Conservation (phyloP, 37 sponge, comb jelly and placozoan genomes). For the Tethya wilhelma region DNA sequence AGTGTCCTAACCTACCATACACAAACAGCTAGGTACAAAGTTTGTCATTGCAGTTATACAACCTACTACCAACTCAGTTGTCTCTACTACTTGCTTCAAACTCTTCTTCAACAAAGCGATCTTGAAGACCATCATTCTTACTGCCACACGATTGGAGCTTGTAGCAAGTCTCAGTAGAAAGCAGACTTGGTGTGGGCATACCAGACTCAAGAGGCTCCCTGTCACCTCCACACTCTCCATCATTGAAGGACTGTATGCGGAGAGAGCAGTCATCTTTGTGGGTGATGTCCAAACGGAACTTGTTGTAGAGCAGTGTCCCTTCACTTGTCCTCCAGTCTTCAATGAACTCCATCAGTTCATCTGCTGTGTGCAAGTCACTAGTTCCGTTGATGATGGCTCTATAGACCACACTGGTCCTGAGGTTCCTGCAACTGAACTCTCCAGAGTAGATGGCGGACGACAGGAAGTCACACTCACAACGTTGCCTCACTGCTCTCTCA, state of each 20-base stretch:
- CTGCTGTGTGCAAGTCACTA: neutral
- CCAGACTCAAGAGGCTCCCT: neutral
- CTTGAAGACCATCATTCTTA: too few relatives aligned
- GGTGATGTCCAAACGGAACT: neutral
- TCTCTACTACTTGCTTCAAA: too few relatives aligned
- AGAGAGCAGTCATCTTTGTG: slow-evolving; percentile 4
- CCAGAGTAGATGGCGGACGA: neutral
- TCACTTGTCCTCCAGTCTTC: neutral
- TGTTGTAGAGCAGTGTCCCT: neutral
- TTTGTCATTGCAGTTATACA: too few relatives aligned
- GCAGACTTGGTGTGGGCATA: neutral
- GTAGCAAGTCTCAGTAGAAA: neutral
- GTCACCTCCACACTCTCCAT: neutral
- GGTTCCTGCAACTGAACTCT: slow-evolving; percentile 9
- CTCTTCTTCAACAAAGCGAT: too few relatives aligned
- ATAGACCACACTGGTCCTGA: neutral
- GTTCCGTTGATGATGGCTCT: slow-evolving; percentile 6
- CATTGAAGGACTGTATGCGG: neutral
- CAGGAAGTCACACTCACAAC: slow-evolving; percentile 6
- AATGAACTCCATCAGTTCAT: neutral
- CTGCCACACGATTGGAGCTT: neutral
- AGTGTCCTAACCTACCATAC: too few relatives aligned
- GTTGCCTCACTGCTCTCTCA: neutral
- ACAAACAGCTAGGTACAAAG: too few relatives aligned
- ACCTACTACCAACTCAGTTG: too few relatives aligned